Evolutionary conservation across 2,113 vertebrate genomes (phyloP).

Genomic region (Albula goreensis): DNA sequence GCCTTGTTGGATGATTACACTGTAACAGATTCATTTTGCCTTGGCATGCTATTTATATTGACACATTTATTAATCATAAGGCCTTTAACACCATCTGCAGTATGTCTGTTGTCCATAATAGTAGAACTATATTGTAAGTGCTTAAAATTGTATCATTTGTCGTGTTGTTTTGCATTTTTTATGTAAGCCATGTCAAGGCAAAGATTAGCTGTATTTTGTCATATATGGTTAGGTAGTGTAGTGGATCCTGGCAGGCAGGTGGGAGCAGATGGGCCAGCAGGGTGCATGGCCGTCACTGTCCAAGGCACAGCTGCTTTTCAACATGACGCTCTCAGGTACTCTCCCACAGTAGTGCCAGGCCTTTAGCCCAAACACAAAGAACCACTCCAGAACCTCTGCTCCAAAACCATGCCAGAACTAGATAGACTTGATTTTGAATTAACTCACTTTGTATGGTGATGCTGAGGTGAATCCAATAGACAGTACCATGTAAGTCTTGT

Average conservation of each 20-base stretch:
- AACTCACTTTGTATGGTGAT: neutral
- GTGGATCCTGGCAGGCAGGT: neutral
- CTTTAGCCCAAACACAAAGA: neutral
- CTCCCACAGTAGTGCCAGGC: neutral
- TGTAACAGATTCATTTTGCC: neutral
- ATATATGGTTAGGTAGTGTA: too few relatives aligned
- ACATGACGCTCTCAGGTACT: neutral
- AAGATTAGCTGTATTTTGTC: too few relatives aligned
- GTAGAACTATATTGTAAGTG: neutral
- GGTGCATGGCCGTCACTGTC: neutral
- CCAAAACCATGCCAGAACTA: too few relatives aligned
- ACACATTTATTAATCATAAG: neutral
- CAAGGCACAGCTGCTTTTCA: slow-evolving; percentile 12
- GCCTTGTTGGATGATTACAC: too few relatives aligned
- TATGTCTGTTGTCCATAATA: neutral
- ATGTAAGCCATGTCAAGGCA: neutral
- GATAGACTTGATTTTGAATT: neutral
- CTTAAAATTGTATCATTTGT: neutral
- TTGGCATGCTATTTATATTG: neutral
- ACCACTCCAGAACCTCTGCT: neutral
- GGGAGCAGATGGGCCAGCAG: neutral
- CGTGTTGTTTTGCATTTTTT: neutral
- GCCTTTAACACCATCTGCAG: neutral
- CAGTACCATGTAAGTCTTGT: neutral
- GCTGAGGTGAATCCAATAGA: neutral